phyloP scores from a whole-genome alignment of 2,113 vertebrate species.

The Meleagris gallopavo region DNA sequence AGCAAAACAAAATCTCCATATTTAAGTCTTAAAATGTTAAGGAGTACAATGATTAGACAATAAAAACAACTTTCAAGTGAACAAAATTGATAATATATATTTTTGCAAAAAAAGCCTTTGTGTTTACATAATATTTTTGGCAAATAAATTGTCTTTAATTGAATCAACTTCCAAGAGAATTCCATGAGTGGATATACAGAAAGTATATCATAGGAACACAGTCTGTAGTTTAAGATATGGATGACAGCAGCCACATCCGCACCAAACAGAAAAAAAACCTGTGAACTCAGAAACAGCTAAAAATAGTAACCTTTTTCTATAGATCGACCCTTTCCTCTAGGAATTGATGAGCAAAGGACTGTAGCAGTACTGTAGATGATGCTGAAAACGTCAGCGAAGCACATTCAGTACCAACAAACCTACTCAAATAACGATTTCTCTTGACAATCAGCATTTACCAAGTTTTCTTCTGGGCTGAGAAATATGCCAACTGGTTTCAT shows the following conservation, averaged over 20 bases:
- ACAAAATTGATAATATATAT: accelerated
- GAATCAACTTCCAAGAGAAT: neutral
- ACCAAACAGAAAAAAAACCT: neutral
- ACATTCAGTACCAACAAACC: neutral
- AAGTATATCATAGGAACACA: neutral
- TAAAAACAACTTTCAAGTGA: neutral
- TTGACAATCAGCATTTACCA: neutral
- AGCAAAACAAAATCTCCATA: neutral
- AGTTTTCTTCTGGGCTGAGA: neutral
- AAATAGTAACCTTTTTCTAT: constrained; percentile 1
- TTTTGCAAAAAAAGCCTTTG: neutral
- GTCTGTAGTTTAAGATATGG: neutral
- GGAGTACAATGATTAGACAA: neutral
- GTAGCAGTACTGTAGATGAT: neutral
- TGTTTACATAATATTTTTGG: neutral
- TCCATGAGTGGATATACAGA: neutral
- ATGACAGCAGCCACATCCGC: neutral
- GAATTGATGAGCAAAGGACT: neutral
- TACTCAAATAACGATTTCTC: neutral
- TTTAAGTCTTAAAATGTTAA: neutral
- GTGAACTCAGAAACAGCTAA: neutral
- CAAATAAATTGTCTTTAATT: neutral
- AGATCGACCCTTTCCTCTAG: neutral
- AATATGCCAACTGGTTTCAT: neutral
- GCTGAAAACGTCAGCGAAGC: neutral